Evolutionary conservation across 2,113 vertebrate species (phyloP).

Genomic region (Rhinoderma darwinii): DNA sequence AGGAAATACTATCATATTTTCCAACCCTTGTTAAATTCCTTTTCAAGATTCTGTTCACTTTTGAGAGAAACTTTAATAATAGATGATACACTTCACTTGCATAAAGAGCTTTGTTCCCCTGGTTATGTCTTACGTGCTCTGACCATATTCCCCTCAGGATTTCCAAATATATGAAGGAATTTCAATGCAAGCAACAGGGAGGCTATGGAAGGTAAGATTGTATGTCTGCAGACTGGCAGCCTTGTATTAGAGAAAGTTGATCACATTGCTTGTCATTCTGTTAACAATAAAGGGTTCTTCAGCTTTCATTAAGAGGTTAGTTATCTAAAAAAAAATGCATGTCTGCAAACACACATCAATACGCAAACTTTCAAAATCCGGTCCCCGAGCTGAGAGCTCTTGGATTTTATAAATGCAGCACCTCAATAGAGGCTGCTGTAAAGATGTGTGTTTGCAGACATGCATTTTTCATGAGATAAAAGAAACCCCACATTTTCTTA

Average conservation of each 20-base stretch:
- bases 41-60: conserved; percentile 29
- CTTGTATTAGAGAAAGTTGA: background rate
- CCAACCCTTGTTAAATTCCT: background rate
- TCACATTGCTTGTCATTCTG: background rate
- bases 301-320: background rate
- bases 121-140: background rate
- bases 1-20: background rate
- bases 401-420: too few relatives aligned
- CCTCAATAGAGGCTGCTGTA: too few relatives aligned
- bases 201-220: conserved; percentile 9
- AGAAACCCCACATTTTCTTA: too few relatives aligned
- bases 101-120: background rate
- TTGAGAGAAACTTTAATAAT: conserved; percentile 38
- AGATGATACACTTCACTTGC: conserved; percentile 14
- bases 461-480: too few relatives aligned
- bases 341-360: too few relatives aligned
- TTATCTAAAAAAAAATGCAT: too few relatives aligned
- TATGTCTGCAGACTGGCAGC: background rate
- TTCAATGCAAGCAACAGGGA: background rate
- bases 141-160: background rate
- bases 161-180: background rate
- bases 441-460: too few relatives aligned
- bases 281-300: background rate
- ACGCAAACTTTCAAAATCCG: too few relatives aligned
- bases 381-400: too few relatives aligned